These are phyloP conservation scores for Hemaris fuciformis DNA, from an alignment of 2,888 invertebrate species.

Conservation along the genomic window DNA sequence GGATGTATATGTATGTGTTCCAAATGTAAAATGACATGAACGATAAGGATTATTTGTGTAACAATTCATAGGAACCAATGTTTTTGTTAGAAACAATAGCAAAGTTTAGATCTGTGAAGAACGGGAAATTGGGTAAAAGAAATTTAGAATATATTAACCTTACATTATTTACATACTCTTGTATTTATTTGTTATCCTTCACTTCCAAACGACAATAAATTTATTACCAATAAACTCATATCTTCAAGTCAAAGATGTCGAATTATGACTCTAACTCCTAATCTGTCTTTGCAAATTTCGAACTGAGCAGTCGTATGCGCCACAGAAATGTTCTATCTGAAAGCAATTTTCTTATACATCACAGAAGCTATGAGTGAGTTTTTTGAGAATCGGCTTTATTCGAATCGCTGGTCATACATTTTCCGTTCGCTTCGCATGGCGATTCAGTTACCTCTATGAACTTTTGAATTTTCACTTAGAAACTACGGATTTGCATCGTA, in stretches of 20 bases:
- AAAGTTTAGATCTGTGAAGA: not conserved
- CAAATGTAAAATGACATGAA: not conserved
- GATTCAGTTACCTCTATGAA: constrained; percentile 23
- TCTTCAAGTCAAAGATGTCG: too few species aligned
- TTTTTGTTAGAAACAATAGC: not conserved
- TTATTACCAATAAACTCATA: too few species aligned
- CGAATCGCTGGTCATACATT: not conserved
- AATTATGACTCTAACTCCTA: too few species aligned
- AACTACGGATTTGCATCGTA: constrained; percentile 29
- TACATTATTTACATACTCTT: too few species aligned
- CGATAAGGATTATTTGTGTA: too few species aligned
- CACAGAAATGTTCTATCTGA: not conserved
- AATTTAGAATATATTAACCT: too few species aligned
- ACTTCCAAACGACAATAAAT: too few species aligned
- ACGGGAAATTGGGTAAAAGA: too few species aligned
- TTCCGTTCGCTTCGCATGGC: not conserved
- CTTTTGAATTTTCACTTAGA: constrained; percentile 32
- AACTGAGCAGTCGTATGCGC: too few species aligned
- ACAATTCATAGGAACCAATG: too few species aligned
- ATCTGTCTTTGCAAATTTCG: too few species aligned
- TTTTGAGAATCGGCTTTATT: not conserved
- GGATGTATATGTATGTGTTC: not conserved
- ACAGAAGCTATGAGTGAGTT: too few species aligned
- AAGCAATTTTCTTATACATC: not conserved
- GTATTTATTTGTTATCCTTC: not conserved